Base-by-base conservation (phyloP, 2,888 invertebrate species). In the Spisula subtruncata region DNA sequence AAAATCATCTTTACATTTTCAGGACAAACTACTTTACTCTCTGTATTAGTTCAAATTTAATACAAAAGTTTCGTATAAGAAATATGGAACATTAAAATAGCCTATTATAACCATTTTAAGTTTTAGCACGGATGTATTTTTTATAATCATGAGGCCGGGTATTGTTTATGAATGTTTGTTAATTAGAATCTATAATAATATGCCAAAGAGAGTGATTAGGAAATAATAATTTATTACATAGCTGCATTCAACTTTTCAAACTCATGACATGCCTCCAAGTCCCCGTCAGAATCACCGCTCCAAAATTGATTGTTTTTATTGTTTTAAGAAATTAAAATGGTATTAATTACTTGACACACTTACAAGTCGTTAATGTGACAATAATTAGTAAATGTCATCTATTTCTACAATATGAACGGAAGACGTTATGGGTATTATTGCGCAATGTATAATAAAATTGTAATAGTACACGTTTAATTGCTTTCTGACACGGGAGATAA, bases 371-470 rank as follows among this genome's bases (percentile, higher is more conserved):
- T 84, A 84, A 84, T 51, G 29, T 71, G 66, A 71, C 71, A 84
- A 84, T 75, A 84, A 84, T 75, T 51, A 51, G 51, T 29, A 10
- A 14, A 51, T 75, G 84, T 84, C 84, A 84, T 8, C 12, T 81
- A 54, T 48, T 48, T 83, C 16, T 32, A 75, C 6, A 35, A 16
- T 6, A 32, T 6, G 75, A 84, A 85, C 79, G 90, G 90, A 88
- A 90, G 90, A 90, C 88, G 86, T 90, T 90, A 88, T 25, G 29
- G 35, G 88, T 88, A 86, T 88, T 86, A 90, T 90, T 88, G 60
- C 86, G 87, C 87, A 87, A 83, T 10, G 18, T 14, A 71, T 87
- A 87, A 87, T 87, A 83, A 87, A 87, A 83, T 87, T 87, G 83
- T 71, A 71, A 75, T 82, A 87, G n/a, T 87, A 54, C 54, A 83